Evolutionary conservation across 2,797 vertebrate species (phyloP).

Genomic region (Lycodopsis pacificus): DNA sequence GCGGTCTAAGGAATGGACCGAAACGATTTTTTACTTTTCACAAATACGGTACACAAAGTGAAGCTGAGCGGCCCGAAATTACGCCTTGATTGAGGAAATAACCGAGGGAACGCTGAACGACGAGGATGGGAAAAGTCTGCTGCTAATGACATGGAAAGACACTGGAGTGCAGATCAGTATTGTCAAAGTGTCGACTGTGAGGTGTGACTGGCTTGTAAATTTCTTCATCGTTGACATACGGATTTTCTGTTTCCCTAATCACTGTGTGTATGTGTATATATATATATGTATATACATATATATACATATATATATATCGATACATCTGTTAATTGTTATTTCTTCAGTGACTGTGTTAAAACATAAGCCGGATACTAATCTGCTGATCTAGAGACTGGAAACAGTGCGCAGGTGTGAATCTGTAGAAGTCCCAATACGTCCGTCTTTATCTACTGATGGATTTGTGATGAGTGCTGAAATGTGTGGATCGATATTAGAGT

Average conservation of each 20-base stretch:
- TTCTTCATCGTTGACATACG: background rate
- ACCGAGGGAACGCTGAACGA: slow-evolving; percentile 45
- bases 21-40: slow-evolving; percentile 46
- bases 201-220: slow-evolving; percentile 19
- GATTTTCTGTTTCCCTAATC: slow-evolving; percentile 18
- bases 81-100: slow-evolving; percentile 50
- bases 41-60: slow-evolving; percentile 47
- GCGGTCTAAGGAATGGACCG: slow-evolving; percentile 47
- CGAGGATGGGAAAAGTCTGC: slow-evolving; percentile 34
- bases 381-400: slow-evolving; percentile 10
- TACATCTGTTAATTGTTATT: background rate
- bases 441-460: slow-evolving; percentile 20
- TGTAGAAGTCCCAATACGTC: slow-evolving; percentile 17
- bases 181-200: slow-evolving; percentile 30
- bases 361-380: background rate
- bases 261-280: too few species aligned
- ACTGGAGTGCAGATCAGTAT: slow-evolving; percentile 22
- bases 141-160: slow-evolving; percentile 47
- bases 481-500: slow-evolving; percentile 26
- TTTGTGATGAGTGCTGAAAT: slow-evolving; percentile 27
- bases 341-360: background rate
- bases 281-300: too few species aligned
- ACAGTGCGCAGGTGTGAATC: slow-evolving; percentile 20
- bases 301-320: background rate
- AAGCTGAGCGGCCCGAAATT: slow-evolving; percentile 49